Conservation (phyloP, 1,140 invertebrate genomes). For the Eumaeus atala region DNA sequence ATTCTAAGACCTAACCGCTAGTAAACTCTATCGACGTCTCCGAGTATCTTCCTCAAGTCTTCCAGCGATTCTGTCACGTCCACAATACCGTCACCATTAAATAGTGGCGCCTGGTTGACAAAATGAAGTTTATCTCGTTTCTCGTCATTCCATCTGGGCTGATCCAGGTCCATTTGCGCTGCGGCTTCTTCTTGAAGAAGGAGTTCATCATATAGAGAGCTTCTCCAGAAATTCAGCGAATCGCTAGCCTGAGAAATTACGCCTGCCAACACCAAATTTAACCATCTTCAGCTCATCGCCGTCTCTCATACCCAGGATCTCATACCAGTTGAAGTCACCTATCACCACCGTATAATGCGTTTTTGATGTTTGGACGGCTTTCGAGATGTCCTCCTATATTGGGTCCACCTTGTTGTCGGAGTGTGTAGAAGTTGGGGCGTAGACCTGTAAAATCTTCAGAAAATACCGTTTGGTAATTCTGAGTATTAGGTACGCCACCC, state of each 20-base stretch:
- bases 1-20: no score
- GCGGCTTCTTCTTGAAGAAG: no score
- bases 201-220: no score
- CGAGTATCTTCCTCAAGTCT: no score
- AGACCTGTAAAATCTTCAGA: background rate
- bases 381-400: background rate
- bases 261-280: background rate
- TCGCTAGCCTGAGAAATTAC: background rate
- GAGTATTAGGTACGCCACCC: constrained; percentile 2
- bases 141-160: no score
- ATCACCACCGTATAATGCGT: constrained; percentile 1
- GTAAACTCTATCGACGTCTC: no score
- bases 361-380: background rate
- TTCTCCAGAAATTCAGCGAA: background rate
- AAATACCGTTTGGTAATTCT: background rate
- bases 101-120: no score
- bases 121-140: no score
- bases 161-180: constrained; percentile 5
- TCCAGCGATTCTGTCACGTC: no score
- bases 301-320: background rate
- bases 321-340: background rate
- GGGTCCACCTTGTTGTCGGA: background rate
- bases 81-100: no score
- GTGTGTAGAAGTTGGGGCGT: background rate
- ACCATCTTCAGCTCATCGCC: background rate